Evolutionary conservation across 2,113 vertebrate genomes (phyloP).

Genomic region (Manacus vitellinus): DNA sequence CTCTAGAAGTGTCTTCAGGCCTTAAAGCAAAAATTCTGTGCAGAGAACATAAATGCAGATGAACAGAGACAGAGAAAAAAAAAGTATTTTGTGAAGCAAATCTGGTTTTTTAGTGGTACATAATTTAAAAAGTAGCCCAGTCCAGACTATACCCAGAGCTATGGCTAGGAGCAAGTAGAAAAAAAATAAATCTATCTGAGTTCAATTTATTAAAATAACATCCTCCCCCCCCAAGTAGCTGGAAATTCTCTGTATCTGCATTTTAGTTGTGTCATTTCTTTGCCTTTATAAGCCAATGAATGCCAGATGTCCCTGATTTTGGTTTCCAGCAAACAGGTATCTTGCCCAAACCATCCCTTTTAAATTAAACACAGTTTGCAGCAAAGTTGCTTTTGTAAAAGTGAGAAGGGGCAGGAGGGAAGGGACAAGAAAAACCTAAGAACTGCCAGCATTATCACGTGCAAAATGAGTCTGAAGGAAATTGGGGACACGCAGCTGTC

Average conservation of each 20-base stretch:
- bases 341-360: constrained; percentile 9
- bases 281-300: constrained; percentile 49
- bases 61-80: neutral
- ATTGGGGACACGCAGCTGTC: constrained; percentile 39
- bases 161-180: neutral
- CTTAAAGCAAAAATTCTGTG: neutral
- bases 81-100: neutral
- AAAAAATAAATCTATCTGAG: neutral
- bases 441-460: neutral
- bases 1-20: neutral
- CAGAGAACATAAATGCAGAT: neutral
- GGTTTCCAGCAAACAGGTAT: constrained; percentile 45
- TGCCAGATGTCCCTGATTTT: constrained; percentile 43
- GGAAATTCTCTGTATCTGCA: constrained; percentile 35
- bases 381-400: constrained; percentile 16
- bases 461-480: constrained; percentile 40
- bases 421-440: neutral
- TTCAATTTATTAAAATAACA: constrained; percentile 40
- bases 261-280: constrained; percentile 48
- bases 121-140: neutral
- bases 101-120: neutral
- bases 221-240: neutral
- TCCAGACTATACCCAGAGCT: neutral
- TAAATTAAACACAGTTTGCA: constrained; percentile 24
- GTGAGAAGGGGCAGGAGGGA: neutral